Evolutionary conservation across 2,888 invertebrate genomes (phyloP), one percentile per base, ranked within the genome.

Genomic region (Holacanthella duospinosa): DNA sequence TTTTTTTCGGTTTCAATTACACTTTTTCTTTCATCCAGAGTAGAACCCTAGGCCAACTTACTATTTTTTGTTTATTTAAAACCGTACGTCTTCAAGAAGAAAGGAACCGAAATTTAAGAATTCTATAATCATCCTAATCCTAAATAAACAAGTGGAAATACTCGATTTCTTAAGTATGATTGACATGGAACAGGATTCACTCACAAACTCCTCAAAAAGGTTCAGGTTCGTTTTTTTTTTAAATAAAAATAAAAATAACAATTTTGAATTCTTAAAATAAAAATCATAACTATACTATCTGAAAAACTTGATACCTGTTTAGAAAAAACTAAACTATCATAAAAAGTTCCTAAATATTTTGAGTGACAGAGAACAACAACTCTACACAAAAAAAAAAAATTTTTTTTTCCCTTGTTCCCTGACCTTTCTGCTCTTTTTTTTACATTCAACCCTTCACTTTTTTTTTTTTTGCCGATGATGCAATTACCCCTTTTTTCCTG

Each of bases 161-260:
- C 36, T 16, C 4, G 21, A 48, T 16, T 4, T 4, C 48, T 4
- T 21, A 21, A 4, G 12, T 48, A 16, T 48, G 48, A 48, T 48
- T 48, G 48, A 48, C 48, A 48, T 9, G 48, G n/a, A 48, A 21
- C 48, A 48, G n/a, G n/a, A n/a, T n/a, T n/a, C n/a, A n/a, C n/a
- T n/a, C n/a, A n/a, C n/a, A n/a, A n/a, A n/a, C n/a, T n/a, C n/a
- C n/a, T n/a, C n/a, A n/a, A n/a, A n/a, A n/a, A n/a, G n/a, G n/a
- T n/a, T n/a, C n/a, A n/a, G n/a, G n/a, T n/a, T 12, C 36, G 9
- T 36, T 36, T 36, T 6, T 16, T 36, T 6, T 16, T 6, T 16
- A 36, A 36, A 36, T 36, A 36, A 36, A 36, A 36, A 36, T 36
- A 12, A 6, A 36, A 36, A 36, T 36, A 16, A 12, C 16, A 6